Evolutionary conservation across 2,888 invertebrate species (phyloP), one percentile per base, ranked within the genome.

Genomic region (Dorcus parallelipipedus): DNA sequence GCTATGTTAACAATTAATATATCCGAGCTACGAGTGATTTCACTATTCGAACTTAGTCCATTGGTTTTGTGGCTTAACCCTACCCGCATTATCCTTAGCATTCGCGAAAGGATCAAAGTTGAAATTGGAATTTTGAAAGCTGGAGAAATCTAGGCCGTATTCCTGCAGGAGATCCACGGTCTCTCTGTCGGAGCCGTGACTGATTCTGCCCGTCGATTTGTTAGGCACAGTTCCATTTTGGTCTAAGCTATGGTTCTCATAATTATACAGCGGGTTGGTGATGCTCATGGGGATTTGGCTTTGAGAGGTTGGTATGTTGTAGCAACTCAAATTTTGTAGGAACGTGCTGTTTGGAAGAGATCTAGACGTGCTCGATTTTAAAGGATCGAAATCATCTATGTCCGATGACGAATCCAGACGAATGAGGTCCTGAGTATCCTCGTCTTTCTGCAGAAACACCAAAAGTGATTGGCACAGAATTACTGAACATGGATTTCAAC

Each of bases 111-210:
- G 70, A 63, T 74, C 79, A 71, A 73, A 79, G 26, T 33, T 33
- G 64, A 71, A 65, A 54, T 75, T 74, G 53, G 79, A 70, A 61
- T 69, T 78, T n/a, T 68, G 59, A 63, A 74, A 73, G 64, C 78
- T 84, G 65, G 83, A 80, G 73, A 89, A 89, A 76, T 89, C 86
- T 65, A 90, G 78, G 54, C 90, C 90, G 70, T 90, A 90, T 69
- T 90, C 89, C 69, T 86, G 85, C 63, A 90, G 80, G 55, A 90
- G 80, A 71, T 88, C 88, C 70, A 85, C 83, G 69, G 89, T 89
- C 59, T 81, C 79, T 47, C 76, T 67, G 59, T 73, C 76, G 55
- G 66, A 59, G 55, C 26, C 26, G 20, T 20, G 17, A 61, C 43
- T 57, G 38, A 57, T 79, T 76, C 80, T 76, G 72, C 80, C 80